Evolutionary conservation across 2,113 vertebrate species (phyloP).

Genomic region (Parotia lawesii): DNA sequence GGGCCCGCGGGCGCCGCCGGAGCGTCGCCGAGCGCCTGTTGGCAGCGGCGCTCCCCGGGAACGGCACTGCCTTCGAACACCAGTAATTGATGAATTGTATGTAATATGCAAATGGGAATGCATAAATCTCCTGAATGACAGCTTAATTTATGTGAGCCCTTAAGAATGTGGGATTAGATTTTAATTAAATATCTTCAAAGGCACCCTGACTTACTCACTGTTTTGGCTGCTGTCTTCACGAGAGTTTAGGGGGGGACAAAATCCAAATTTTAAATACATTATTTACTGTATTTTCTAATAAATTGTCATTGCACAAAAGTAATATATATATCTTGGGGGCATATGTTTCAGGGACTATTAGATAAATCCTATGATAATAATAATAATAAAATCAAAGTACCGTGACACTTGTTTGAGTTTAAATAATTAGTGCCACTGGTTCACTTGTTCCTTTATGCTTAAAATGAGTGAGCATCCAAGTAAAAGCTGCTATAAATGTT

Average conservation of each 20-base stretch:
- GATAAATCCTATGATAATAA: background rate
- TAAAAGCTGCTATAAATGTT: background rate
- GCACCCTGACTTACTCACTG: slow-evolving; percentile 79
- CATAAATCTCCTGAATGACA: slow-evolving; percentile 90
- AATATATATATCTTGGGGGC: background rate
- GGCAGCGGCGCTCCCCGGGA: slow-evolving; percentile 56
- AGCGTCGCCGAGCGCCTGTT: background rate
- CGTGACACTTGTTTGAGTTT: background rate
- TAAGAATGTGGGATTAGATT: slow-evolving; percentile 89
- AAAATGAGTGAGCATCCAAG: background rate
- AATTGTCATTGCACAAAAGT: background rate
- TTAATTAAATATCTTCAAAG: slow-evolving; percentile 92
- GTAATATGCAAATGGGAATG: slow-evolving; percentile 84
- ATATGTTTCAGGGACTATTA: background rate
- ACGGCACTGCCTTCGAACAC: slow-evolving; percentile 79
- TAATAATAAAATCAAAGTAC: background rate
- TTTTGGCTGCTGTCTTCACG: slow-evolving; percentile 67
- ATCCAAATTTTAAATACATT: slow-evolving; percentile 15
- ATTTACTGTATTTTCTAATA: slow-evolving; percentile 19
- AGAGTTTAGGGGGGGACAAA: slow-evolving; percentile 29
- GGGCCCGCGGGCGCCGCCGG: slow-evolving; percentile 37
- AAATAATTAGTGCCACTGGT: background rate
- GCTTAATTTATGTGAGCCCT: slow-evolving; percentile 88
- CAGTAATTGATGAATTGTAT: slow-evolving; percentile 86
- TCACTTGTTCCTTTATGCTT: background rate